Base-by-base conservation (phyloP, 2,888 invertebrate species). In the Xylocampa areola region DNA sequence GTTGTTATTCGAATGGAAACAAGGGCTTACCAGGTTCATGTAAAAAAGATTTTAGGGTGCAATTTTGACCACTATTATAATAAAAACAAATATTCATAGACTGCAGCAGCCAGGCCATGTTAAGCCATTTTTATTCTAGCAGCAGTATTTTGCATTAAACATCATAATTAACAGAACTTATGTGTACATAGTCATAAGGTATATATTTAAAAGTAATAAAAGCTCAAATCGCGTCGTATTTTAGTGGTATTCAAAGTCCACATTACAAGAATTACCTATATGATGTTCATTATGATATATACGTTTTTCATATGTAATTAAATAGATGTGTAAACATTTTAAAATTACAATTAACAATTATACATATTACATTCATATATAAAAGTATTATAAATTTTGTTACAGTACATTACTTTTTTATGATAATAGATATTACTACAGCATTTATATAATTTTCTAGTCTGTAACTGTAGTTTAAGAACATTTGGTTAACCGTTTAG, bases 121-220 rank as follows among this genome's bases (percentile, higher is more conserved):
- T n/a, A n/a, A n/a, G n/a, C n/a, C n/a, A n/a, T n/a, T n/a, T n/a
- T n/a, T n/a, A n/a, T n/a, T n/a, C n/a, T n/a, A n/a, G n/a, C n/a
- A n/a, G n/a, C n/a, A n/a, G n/a, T n/a, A n/a, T n/a, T n/a, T n/a
- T n/a, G n/a, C n/a, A n/a, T n/a, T n/a, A n/a, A n/a, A n/a, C n/a
- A n/a, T n/a, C n/a, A n/a, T n/a, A n/a, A n/a, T n/a, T n/a, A n/a
- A n/a, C n/a, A n/a, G n/a, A n/a, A n/a, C n/a, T n/a, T 50, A 48
- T 4, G 53, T 52, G 33, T 54, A 62, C 50, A 35, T 82, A 81
- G 81, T 81, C 79, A 73, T 80, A 82, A 82, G 79, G 54, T 54
- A 59, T 66, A 37, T 57, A 50, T 49, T 44, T 57, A 49, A 53
- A 23, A 52, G 2, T 33, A 69, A 63, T 45, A 41, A 52, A 66